phyloP scores from a whole-genome alignment of 2,888 invertebrate species.

The Dermolepida albohirtum region DNA sequence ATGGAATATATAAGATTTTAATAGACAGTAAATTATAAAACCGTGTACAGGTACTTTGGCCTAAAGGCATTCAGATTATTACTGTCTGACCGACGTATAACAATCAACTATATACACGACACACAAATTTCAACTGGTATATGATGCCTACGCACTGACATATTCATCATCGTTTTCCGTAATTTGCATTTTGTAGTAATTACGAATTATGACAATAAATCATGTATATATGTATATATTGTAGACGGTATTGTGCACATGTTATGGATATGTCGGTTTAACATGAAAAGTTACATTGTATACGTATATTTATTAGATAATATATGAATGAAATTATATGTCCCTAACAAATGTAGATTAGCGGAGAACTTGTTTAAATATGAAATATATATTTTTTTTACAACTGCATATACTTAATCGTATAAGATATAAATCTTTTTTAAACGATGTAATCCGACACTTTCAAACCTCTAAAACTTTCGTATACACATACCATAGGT shows the following conservation, averaged over 20 bases:
- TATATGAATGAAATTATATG: constrained; percentile 15
- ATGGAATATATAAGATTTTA: constrained; percentile 20
- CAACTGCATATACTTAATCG: too few species aligned
- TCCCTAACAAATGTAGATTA: not conserved
- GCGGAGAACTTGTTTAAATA: not conserved
- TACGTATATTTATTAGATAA: constrained; percentile 15
- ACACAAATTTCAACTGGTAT: constrained; percentile 13
- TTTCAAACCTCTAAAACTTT: too few species aligned
- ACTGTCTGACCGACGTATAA: constrained; percentile 14
- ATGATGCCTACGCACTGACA: constrained; percentile 12
- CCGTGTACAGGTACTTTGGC: constrained; percentile 1
- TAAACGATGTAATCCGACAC: too few species aligned
- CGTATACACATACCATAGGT: too few species aligned
- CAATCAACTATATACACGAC: constrained; percentile 5
- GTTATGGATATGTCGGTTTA: constrained; percentile 4
- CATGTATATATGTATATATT: constrained; percentile 27
- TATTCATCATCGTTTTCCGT: constrained; percentile 26
- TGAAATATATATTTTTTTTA: constrained; percentile 5
- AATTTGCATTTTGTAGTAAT: constrained; percentile 28
- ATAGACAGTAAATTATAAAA: constrained; percentile 29
- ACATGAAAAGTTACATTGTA: constrained; percentile 15
- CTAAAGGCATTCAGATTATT: constrained; percentile 14
- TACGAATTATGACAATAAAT: constrained; percentile 26
- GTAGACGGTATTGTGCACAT: constrained; percentile 15
- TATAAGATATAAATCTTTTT: too few species aligned